Percentiles rank a stretch among this genome's conserved stretches.
Conservation (phyloP, 2,113 vertebrate genomes). For the Syrmaticus mikado region DNA sequence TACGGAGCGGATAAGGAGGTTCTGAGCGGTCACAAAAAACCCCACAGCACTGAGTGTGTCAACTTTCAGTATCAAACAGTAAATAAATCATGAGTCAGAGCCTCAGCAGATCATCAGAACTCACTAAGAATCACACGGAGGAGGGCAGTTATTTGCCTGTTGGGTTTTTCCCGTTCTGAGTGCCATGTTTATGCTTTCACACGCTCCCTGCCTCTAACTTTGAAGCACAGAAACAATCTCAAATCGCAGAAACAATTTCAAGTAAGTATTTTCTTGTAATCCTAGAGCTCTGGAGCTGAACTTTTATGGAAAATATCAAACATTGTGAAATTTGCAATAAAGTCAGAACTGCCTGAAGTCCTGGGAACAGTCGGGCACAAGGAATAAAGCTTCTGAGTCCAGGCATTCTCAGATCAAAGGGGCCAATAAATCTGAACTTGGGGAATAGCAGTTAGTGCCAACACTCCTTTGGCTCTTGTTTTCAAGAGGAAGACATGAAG, state of each 20-base stretch:
- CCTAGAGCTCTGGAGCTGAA: conserved; percentile 13
- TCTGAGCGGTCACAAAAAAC: conserved; percentile 10
- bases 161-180: neutral
- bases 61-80: neutral
- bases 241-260: neutral
- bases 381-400: conserved; percentile 37
- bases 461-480: neutral
- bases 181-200: neutral
- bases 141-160: neutral
- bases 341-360: conserved; percentile 10
- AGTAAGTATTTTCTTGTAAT: conserved; percentile 33
- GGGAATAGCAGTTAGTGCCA: neutral
- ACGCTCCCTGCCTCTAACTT: neutral
- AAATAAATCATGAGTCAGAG: conserved; percentile 3
- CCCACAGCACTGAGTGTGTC: neutral
- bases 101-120: neutral
- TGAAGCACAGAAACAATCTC: neutral
- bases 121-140: neutral
- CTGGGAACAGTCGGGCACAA: neutral
- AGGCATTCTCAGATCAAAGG: conserved; percentile 42
- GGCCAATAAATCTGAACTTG: conserved; percentile 30
- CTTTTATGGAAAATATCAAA: conserved; percentile 2
- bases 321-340: conserved; percentile 40
- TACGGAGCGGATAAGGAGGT: neutral
- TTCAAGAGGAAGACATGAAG: neutral